Conservation (phyloP, 2,797 vertebrate genomes). For the Myioborus miniatus region DNA sequence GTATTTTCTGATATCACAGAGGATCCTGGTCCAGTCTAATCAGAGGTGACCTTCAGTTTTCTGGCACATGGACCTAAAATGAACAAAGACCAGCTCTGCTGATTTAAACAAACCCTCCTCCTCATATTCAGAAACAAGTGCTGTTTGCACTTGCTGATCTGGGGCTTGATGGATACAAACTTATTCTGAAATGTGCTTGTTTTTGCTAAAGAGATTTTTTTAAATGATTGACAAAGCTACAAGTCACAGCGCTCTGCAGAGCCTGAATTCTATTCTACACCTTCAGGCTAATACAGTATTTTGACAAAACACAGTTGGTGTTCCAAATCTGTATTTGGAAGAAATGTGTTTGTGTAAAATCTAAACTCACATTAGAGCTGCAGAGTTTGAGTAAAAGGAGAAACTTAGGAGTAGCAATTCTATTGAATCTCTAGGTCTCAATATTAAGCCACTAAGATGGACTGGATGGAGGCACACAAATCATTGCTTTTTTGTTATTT, state of each 20-base stretch:
- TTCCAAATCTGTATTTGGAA: neutral
- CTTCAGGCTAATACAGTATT: slow-evolving; percentile 2
- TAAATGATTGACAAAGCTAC: neutral
- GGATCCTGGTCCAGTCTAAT: neutral
- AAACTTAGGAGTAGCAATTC: neutral
- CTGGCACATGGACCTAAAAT: neutral
- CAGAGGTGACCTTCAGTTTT: neutral
- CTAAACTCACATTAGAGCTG: neutral
- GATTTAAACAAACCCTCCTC: neutral
- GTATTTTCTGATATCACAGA: neutral
- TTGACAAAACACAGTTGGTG: slow-evolving; percentile 29
- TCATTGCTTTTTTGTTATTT: neutral
- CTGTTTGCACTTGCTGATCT: neutral
- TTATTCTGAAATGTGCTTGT: neutral
- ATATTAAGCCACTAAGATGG: neutral
- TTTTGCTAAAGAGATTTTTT: neutral
- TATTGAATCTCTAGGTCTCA: neutral
- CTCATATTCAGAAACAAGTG: neutral
- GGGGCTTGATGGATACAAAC: neutral
- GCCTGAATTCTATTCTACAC: neutral
- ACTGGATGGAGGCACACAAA: neutral
- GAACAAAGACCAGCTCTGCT: neutral
- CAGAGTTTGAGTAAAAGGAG: neutral
- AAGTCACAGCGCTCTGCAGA: neutral
- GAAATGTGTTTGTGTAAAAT: slow-evolving; percentile 1